Base-by-base conservation (phyloP, 2,113 vertebrate species). In the Percina caprodes region DNA sequence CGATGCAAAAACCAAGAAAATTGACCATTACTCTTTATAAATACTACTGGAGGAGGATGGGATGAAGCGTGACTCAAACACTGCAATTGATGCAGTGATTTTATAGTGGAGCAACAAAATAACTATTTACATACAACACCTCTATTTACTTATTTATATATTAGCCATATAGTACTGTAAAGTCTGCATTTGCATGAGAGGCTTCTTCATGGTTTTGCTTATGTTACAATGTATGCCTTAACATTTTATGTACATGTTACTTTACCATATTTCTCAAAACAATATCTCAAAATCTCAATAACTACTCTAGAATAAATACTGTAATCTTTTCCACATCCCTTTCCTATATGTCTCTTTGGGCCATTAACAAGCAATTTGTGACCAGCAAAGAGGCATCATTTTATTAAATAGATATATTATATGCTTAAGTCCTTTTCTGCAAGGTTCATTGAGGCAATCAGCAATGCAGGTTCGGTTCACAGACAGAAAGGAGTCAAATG, bases 221-320 rank as follows among this genome's bases (percentile, higher is more conserved):
- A 86, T 90, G 81, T 91, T 92, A 91, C 91, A 92, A 69, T 49
- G 63, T 85, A 75, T 59, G 51, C 52, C 56, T 52, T 88, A 79
- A 82, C 76, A 80, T 74, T 80, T 35, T 88, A 85, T 92, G 62
- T 91, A 92, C 83, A 93, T 68, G 26, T 74, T 65, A 52, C 81
- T 74, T 81, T 45, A 51, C 15, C 26, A 35, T 65, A 48, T 42
- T 63, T 77, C 51, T 46, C 67, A 33, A 80, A 74, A 85, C 60
- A 69, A 81, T 70, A 74, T 77, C 54, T 61, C 13, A 81, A 82
- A 74, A 89, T 89, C 75, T 86, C 48, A 89, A 92, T 88, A 61
- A 24, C 82, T 91, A 87, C 56, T 84, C 82, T 82, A 92, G 48
- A 92, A 92, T 87, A 92, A 91, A 89, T 87, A 91, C 65, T 86